Conservation (phyloP, 2,797 vertebrate genomes). For the Semaprochilodus insignis region DNA sequence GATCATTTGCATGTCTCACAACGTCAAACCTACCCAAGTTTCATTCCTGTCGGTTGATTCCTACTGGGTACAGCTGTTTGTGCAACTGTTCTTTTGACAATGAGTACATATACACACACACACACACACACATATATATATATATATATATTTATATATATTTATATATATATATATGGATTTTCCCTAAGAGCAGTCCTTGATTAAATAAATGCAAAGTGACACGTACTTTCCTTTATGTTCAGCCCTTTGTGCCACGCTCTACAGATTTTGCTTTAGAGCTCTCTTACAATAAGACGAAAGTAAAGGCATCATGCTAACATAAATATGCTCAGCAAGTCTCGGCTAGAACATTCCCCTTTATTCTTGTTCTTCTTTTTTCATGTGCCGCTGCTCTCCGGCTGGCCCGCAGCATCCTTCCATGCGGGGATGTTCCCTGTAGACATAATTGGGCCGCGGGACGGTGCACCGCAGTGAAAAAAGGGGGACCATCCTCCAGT, state of each 20-base stretch:
- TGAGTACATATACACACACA: too few relatives aligned
- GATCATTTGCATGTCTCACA: too few relatives aligned
- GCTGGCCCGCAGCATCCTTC: conserved; percentile 38
- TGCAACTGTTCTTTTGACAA: too few relatives aligned
- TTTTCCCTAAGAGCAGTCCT: background rate
- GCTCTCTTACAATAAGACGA: background rate
- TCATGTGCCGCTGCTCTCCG: conserved; percentile 18
- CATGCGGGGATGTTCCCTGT: conserved; percentile 55
- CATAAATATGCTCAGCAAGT: background rate
- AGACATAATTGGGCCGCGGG: conserved; percentile 69
- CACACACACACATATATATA: too few relatives aligned
- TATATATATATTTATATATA: too few relatives aligned
- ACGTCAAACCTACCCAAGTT: too few relatives aligned
- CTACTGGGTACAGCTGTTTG: too few relatives aligned
- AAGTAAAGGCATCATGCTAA: conserved; percentile 17
- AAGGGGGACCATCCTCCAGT: conserved; percentile 61
- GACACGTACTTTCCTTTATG: conserved; percentile 14
- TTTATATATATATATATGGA: background rate
- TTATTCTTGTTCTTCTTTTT: background rate
- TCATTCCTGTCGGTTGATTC: too few relatives aligned
- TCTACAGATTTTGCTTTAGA: background rate
- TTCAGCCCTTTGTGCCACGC: background rate
- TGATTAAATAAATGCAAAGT: conserved; percentile 45
- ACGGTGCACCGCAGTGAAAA: conserved; percentile 56
- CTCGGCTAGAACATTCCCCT: background rate